Evolutionary conservation across 2,888 invertebrate species (phyloP), one percentile per base, ranked within the genome.

Genomic region (Clistopyga incitator): DNA sequence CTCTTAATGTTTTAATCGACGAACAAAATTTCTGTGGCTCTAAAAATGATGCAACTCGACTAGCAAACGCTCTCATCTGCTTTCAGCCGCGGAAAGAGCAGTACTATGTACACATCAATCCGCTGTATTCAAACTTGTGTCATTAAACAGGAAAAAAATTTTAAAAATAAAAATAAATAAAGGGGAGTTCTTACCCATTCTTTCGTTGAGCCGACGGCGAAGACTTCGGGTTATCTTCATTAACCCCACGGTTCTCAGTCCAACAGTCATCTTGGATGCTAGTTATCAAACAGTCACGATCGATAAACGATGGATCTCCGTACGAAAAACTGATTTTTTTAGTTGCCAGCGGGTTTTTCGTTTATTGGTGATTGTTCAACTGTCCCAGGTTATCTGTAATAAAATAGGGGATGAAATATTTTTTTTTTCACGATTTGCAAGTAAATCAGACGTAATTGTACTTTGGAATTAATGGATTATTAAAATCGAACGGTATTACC

Each of bases 211-310:
- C 20, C 86, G 86, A 23, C 87, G 88, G 23, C 88, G 87, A 72
- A 88, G 82, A 34, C 86, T 89, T 47, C 88, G 89, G 72, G 87
- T 88, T 82, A 88, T 82, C 86, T 89, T 89, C 54, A 86, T 78
- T 80, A 90, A 85, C 78, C 87, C 87, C 85, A 88, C 87, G 68
- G 88, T 88, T 54, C 87, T 88, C 42, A 88, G 79, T 59, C 86
- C 86, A 11, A 87, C 84, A 11, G 88, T 88, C 90, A 90, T 89
- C 56, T 81, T 84, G 11, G 45, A 18, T 38, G 34, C 29, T 42
- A 50, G 20, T 81, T 84, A 70, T 85, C 77, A 68, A 42, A 64
- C 65, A 59, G 38, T 78, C 23, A n/a, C 78, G 70, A 72, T 76
- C 64, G 78, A 79, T 78, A 20, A 45, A 52, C 72, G 42, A 77